A percentile compares a stretch with the other conserved stretches of the same genome.
Evolutionary conservation across 2,113 vertebrate species (phyloP).

Genomic region (Bubalus kerabau): DNA sequence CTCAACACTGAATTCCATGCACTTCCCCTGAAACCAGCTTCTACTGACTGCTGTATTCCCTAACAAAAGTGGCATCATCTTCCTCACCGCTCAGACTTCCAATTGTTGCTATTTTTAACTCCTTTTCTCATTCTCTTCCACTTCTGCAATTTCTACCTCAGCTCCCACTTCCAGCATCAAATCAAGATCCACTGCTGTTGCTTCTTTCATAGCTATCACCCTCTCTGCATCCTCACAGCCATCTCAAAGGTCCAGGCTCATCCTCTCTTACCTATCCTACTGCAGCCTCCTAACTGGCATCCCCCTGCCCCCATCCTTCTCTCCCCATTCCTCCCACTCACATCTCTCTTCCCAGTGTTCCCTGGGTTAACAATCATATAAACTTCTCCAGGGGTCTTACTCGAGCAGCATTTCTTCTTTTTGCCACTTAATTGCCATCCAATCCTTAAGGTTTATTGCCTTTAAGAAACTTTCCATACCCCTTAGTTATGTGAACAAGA

Average conservation of each 20-base stretch:
- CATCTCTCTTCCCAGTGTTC: not conserved
- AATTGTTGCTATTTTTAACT: not conserved
- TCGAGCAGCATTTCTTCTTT: not conserved
- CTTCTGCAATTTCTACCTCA: not conserved
- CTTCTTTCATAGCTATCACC: not conserved
- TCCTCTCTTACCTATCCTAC: not conserved
- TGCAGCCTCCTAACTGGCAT: not conserved
- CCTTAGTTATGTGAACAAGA: not conserved
- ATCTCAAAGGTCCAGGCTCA: not conserved
- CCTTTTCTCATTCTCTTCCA: not conserved
- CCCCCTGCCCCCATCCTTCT: too few species aligned
- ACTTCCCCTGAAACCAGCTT: not conserved
- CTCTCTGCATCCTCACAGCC: too few species aligned
- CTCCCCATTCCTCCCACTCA: not conserved
- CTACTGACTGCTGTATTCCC: not conserved
- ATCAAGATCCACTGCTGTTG: not conserved
- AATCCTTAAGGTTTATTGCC: not conserved
- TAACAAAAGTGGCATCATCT: not conserved
- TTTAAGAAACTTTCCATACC: not conserved
- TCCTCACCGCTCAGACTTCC: not conserved
- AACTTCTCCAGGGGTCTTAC: not conserved
- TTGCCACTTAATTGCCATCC: not conserved
- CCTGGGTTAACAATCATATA: not conserved
- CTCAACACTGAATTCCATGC: not conserved
- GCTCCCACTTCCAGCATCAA: not conserved